Conservation (phyloP, 2,888 invertebrate species). For the Tholera decimalis region DNA sequence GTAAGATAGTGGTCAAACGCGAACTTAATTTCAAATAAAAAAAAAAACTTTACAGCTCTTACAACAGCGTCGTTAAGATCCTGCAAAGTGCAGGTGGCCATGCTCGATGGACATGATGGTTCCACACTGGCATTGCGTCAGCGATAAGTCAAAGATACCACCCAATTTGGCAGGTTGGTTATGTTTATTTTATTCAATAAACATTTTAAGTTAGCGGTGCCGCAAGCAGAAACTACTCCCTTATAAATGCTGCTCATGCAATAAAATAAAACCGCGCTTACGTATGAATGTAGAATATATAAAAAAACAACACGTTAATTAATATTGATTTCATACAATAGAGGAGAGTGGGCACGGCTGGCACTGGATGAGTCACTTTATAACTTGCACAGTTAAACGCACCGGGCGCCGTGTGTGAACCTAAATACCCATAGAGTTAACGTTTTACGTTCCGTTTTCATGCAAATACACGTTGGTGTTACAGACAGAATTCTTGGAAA, state of each 20-base stretch:
- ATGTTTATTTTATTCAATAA: no score
- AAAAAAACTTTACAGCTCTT: no score
- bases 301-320: constrained; percentile 9
- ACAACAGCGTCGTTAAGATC: no score
- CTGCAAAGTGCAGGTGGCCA: no score
- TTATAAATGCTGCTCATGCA: neutral
- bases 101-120: no score
- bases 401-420: constrained; percentile 25
- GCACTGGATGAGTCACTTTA: constrained; percentile 25
- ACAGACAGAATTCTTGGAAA: constrained; percentile 1
- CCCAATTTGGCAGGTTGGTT: no score
- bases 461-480: neutral
- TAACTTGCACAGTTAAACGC: constrained; percentile 23
- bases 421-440: neutral
- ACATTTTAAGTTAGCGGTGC: no score
- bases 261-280: neutral
- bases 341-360: constrained; percentile 22
- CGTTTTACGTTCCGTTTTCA: constrained; percentile 17
- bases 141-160: no score
- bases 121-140: no score
- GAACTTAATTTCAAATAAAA: no score
- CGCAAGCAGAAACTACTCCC: neutral
- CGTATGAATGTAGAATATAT: neutral
- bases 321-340: constrained; percentile 21
- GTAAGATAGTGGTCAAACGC: no score